These are phyloP conservation scores for Lepus townsendii DNA, from an alignment of 2,797 vertebrate species.

Conservation along the genomic window DNA sequence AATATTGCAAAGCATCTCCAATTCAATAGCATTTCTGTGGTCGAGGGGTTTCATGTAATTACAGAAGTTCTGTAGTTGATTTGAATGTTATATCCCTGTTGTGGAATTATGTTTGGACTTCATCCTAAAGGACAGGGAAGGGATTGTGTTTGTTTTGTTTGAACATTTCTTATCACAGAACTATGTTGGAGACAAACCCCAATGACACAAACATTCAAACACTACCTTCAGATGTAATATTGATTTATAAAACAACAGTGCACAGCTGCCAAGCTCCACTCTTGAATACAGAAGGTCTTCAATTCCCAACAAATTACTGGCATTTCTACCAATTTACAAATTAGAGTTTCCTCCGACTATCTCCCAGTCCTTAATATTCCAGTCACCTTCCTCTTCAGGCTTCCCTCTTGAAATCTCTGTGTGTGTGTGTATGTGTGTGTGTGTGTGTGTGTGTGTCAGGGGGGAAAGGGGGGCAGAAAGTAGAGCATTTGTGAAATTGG, in stretches of 20 bases:
- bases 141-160: conserved; percentile 88
- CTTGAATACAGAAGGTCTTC: conserved; percentile 86
- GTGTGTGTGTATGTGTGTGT: conserved; percentile 53
- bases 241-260: conserved; percentile 88
- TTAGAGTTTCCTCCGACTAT: conserved; percentile 86
- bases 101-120: conserved; percentile 87
- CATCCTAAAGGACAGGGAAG: conserved; percentile 79
- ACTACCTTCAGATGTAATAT: conserved; percentile 87
- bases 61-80: conserved; percentile 84
- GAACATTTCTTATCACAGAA: conserved; percentile 88
- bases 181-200: conserved; percentile 87
- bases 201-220: conserved; percentile 86
- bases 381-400: conserved; percentile 83
- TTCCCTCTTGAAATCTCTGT: conserved; percentile 82
- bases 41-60: conserved; percentile 86
- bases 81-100: conserved; percentile 85
- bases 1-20: conserved; percentile 83
- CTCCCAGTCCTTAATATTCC: conserved; percentile 85
- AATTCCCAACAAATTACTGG: conserved; percentile 88
- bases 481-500: conserved; percentile 89
- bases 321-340: conserved; percentile 88
- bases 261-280: conserved; percentile 85
- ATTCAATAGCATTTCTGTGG: conserved; percentile 86
- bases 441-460: conserved; percentile 49
- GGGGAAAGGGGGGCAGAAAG: conserved; percentile 79